Base-by-base conservation (phyloP, 2,113 vertebrate genomes). In the Mastomys natalensis region DNA sequence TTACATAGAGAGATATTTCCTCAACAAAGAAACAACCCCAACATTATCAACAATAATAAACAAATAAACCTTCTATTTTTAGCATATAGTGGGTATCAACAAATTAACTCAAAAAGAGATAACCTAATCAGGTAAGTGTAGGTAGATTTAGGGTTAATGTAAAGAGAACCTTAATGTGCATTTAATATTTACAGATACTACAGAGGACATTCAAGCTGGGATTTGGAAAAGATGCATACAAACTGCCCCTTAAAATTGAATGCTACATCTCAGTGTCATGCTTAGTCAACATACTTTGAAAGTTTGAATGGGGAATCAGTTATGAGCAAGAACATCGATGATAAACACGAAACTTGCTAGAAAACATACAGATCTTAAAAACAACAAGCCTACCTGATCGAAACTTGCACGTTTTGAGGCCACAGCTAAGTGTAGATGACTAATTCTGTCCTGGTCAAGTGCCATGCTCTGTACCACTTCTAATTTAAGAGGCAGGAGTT, bases 281-380 rank as follows among this genome's bases (percentile, higher is more conserved):
- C 45, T 53, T 90, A 51, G 85, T 89, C 12, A 34, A 92, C 62
- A 40, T 40, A 85, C 55, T 74, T 77, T 74, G 48, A 53, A 90
- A 90, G 72, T n/a, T 86, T 93, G 80, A 90, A 53, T 37, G 66
- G 43, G 13, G 29, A 81, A 19, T 62, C 37, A 86, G n/a, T 48
- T 37, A 91, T 48, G 78, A 66, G 45, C 48, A 82, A 81, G 12
- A 86, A 76, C 6, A 45, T 72, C 40, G 26, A 86, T 2, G 31
- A 80, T 3, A 86, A 72, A 55, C 84, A 68, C 45, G 85, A 60
- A 88, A 72, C 55, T 12, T n/a, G 1, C 81, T 85, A 82, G 40
- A 80, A 80, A 85, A 53, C 43, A 82, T 8, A 19, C 34, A 40
- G 8, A 64, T 43, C 78, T 68, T 85, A 93, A 53, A 66, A 2